Percentiles rank a stretch among this genome's conserved stretches.
phyloP scores from a whole-genome alignment of 2,888 invertebrate species.

The Pristionchus fissidentatus region DNA sequence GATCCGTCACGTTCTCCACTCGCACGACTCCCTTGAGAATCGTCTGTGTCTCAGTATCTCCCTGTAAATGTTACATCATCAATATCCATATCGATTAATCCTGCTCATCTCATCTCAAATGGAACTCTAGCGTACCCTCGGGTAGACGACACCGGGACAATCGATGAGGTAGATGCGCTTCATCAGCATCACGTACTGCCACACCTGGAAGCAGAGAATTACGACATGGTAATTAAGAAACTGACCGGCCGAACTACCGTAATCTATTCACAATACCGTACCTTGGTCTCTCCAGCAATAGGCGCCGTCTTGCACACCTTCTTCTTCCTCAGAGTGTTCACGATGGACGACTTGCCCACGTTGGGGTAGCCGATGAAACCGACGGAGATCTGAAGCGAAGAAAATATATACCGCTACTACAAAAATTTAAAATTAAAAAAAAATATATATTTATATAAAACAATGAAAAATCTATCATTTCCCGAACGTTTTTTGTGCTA shows the following conservation, averaged over 20 bases:
- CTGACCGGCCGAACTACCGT: neutral
- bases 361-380: slow-evolving; percentile 99
- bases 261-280: slow-evolving; percentile 53
- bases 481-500: neutral
- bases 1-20: slow-evolving; percentile 92
- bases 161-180: slow-evolving; percentile 95
- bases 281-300: slow-evolving; percentile 88
- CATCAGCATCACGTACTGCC: slow-evolving; percentile 99
- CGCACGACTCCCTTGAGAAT: slow-evolving; percentile 96
- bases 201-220: slow-evolving; percentile 81
- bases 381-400: slow-evolving; percentile 88
- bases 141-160: slow-evolving; percentile 98
- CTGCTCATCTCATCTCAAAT: neutral
- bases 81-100: slow-evolving; percentile 74
- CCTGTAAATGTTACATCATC: slow-evolving; percentile 74
- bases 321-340: slow-evolving; percentile 93
- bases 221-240: neutral
- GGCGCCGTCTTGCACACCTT: slow-evolving; percentile 99
- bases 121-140: slow-evolving; percentile 78
- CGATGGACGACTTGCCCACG: slow-evolving; percentile 97
- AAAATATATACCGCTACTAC: neutral
- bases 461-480: neutral
- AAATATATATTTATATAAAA: neutral
- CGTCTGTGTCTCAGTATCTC: slow-evolving; percentile 89
- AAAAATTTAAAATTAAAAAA: no score